These are phyloP conservation scores for Pseudococcus jackbeardsleyi DNA, from an alignment of 2,888 invertebrate species.

Conservation along the genomic window DNA sequence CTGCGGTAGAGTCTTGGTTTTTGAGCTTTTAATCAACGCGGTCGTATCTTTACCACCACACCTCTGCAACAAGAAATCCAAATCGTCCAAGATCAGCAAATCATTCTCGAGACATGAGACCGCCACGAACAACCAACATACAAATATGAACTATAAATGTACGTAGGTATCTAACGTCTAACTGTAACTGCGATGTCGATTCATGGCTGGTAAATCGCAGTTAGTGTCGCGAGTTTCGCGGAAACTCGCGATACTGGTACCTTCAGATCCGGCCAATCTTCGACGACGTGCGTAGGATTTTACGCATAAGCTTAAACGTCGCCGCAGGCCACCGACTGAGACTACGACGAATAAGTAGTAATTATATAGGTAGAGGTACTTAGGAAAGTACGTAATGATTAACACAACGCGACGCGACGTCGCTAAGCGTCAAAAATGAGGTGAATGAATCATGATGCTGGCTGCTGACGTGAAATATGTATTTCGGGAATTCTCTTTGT, in stretches of 20 bases:
- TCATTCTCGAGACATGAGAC: background rate
- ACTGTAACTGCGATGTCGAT: too few species aligned
- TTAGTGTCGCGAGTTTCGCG: background rate
- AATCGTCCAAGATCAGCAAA: background rate
- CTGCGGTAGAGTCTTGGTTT: conserved; percentile 37
- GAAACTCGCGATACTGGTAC: background rate
- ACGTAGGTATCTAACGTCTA: too few species aligned
- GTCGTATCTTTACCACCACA: background rate
- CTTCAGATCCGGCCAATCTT: background rate
- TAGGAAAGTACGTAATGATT: too few species aligned
- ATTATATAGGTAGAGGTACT: too few species aligned
- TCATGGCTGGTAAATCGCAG: background rate
- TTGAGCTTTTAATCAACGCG: conserved; percentile 38
- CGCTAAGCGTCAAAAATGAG: background rate
- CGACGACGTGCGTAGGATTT: background rate
- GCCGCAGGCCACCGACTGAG: background rate
- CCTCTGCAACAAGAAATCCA: background rate
- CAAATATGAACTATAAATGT: too few species aligned
- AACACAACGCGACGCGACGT: too few species aligned
- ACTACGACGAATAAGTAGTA: too few species aligned
- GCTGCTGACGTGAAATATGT: background rate
- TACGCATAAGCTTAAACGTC: background rate
- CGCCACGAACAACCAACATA: background rate
- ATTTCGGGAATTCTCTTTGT: conserved; percentile 25
- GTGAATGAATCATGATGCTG: background rate